Percentiles rank a stretch among this genome's conserved stretches.
Evolutionary conservation across 2,888 invertebrate species (phyloP).

Genomic region (Lasioglossum pauxillum): DNA sequence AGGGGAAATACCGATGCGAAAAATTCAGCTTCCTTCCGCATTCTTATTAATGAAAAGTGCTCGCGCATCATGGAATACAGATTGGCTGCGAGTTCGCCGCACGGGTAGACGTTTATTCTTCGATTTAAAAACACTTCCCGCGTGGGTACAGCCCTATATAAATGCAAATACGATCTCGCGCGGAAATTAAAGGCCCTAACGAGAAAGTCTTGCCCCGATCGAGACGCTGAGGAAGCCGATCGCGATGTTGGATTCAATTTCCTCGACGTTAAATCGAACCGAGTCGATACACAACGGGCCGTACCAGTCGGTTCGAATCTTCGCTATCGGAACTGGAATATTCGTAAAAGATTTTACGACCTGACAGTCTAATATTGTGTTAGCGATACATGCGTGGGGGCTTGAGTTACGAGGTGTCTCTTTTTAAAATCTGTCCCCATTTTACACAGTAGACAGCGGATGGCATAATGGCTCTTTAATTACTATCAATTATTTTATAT

Average conservation of each 20-base stretch:
- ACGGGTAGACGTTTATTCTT: conserved; percentile 32
- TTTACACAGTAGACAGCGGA: too few species aligned
- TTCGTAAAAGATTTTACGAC: not conserved
- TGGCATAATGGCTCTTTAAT: too few species aligned
- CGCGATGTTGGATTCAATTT: conserved; percentile 35
- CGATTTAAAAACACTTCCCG: conserved; percentile 60
- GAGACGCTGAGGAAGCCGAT: conserved; percentile 22
- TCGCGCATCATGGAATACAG: not conserved
- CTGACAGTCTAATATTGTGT: not conserved
- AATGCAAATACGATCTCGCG: conserved; percentile 63
- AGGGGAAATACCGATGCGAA: not conserved
- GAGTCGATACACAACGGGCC: conserved; percentile 23
- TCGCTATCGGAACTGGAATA: not conserved
- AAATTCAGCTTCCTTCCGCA: not conserved
- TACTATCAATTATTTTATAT: too few species aligned
- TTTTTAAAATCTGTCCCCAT: not conserved
- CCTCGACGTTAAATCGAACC: conserved; percentile 15
- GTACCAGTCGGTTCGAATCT: not conserved
- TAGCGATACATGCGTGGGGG: not conserved
- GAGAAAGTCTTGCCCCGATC: conserved; percentile 17
- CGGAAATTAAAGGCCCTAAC: conserved; percentile 59
- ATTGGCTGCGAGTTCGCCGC: not conserved
- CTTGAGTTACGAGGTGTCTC: not conserved
- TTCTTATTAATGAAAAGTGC: not conserved
- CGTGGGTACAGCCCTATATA: conserved; percentile 45